Base-by-base conservation (phyloP, 2,888 invertebrate genomes). In the Andrena camellia region DNA sequence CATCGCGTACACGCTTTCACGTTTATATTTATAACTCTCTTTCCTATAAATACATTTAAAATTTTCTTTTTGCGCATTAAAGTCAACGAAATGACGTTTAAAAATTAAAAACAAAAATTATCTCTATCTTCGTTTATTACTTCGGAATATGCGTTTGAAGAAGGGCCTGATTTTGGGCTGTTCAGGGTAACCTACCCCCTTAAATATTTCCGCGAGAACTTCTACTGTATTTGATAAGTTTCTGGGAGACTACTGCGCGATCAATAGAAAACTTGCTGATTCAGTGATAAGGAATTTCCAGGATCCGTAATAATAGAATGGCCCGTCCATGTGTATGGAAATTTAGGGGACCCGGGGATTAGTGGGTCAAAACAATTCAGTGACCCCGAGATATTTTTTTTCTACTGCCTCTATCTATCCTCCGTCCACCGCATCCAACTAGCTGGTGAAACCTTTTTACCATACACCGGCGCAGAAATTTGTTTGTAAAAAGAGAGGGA, bases 331-430 rank as follows among this genome's bases (percentile, higher is more conserved):
- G 52, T 62, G 71, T 72, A 75, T 70, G 26, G 20, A 59, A 35
- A 70, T 76, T 66, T 68, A 10, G 42, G 59, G 29, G 26, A 52
- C 42, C 13, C 20, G 50, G 31, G 29, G 29, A 70, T 75, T 35
- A 50, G 7, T 42, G 35, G 59, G 79, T 70, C 66, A 70, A 70
- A 66, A 66, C n/a, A 26, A 70, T 80, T 76, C 79, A 64, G 66
- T 76, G 69, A 70, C 60, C 59, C 63, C 33, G 0, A 57, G 48
- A 23, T 52, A 67, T 52, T 17, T 48, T 31, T 31, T 57, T 52
- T 52, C 13, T 8, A 23, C 10, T 5, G 20, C 26, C n/a, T 42
- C 62, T 10, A 31, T 2, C 23, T n/a, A 10, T 62, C 54, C 10
- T 48, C 42, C 42, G 42, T 26, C 33, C 20, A 10, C 42, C 6